phyloP scores from a whole-genome alignment of 1,140 invertebrate species.

The Dreissena polymorpha region DNA sequence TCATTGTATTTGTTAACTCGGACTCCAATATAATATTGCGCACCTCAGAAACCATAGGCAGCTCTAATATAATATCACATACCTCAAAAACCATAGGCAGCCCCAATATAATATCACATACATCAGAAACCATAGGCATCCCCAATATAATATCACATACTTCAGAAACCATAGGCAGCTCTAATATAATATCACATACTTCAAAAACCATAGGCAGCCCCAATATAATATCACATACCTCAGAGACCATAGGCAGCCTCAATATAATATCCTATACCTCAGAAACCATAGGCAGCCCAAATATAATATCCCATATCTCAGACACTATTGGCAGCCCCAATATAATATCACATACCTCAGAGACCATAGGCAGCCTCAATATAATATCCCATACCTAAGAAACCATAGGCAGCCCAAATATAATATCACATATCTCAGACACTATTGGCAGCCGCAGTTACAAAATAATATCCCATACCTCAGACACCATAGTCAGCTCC shows the following conservation, averaged over 20 bases:
- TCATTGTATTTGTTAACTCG: too few species aligned
- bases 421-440: slow-evolving; percentile 59
- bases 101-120: slow-evolving; percentile 59
- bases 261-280: slow-evolving; percentile 56
- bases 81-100: slow-evolving; percentile 69
- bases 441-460: slow-evolving; percentile 68
- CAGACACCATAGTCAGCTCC: slow-evolving; percentile 69
- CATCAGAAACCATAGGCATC: slow-evolving; percentile 67
- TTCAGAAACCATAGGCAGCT: slow-evolving; percentile 67
- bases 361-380: slow-evolving; percentile 68
- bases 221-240: slow-evolving; percentile 57
- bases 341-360: slow-evolving; percentile 59
- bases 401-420: slow-evolving; percentile 70
- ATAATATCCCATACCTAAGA: slow-evolving; percentile 60
- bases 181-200: slow-evolving; percentile 59
- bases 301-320: slow-evolving; percentile 55
- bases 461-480: slow-evolving; percentile 56
- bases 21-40: not conserved
- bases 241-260: slow-evolving; percentile 68
- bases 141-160: slow-evolving; percentile 63
- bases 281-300: slow-evolving; percentile 70
- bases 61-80: slow-evolving; percentile 53
- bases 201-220: slow-evolving; percentile 69
- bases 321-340: slow-evolving; percentile 70
- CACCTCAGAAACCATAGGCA: slow-evolving; percentile 70